A percentile compares a stretch with the other conserved stretches of the same genome.
Evolutionary conservation across 2,113 vertebrate genomes (phyloP).

Genomic region (Anoura caudifer): DNA sequence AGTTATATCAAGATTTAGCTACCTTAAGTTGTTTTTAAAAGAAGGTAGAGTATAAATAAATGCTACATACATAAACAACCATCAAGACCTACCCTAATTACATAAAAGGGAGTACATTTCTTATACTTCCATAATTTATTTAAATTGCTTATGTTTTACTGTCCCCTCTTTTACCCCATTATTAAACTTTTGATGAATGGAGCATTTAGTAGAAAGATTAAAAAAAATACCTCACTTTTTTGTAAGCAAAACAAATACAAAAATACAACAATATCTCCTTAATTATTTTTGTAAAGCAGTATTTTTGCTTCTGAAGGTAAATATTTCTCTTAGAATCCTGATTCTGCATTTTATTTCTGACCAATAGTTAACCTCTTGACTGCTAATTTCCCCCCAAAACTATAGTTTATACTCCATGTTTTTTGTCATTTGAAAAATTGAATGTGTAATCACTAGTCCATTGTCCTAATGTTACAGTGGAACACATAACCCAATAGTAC

Average conservation of each 20-base stretch:
- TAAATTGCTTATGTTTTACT: not conserved
- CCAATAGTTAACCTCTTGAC: not conserved
- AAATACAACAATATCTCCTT: not conserved
- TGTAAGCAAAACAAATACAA: not conserved
- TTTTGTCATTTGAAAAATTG: not conserved
- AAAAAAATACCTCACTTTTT: not conserved
- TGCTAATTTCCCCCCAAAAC: not conserved
- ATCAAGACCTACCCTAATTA: not conserved
- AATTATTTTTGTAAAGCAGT: not conserved
- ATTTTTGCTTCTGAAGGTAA: slow-evolving; percentile 16
- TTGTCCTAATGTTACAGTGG: not conserved
- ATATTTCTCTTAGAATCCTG: not conserved
- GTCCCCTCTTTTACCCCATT: not conserved
- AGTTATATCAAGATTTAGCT: not conserved
- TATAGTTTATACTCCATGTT: not conserved
- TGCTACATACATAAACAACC: not conserved
- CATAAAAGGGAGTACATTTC: not conserved
- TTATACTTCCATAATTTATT: not conserved
- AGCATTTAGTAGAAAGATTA: not conserved
- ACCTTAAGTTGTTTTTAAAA: not conserved
- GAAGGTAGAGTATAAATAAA: not conserved
- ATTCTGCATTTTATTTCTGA: slow-evolving; percentile 14
- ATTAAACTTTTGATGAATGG: not conserved
- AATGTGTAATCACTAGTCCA: not conserved
- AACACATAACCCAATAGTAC: not conserved